Conservation (phyloP, 1,140 invertebrate genomes). For the Saxidomus purpurata region DNA sequence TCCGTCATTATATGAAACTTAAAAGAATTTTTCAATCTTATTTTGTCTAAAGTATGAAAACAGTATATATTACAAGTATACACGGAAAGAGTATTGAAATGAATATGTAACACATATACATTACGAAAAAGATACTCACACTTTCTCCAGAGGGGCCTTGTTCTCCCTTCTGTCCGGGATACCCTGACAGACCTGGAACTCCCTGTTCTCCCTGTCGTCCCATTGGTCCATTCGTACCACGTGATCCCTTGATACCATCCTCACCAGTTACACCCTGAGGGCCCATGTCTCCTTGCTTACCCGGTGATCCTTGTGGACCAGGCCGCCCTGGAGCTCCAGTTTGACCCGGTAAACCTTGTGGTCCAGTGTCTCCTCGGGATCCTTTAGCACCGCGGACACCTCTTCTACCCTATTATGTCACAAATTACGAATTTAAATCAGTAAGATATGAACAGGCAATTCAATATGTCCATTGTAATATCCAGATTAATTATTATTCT, state of each 20-base stretch:
- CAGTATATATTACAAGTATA: not conserved
- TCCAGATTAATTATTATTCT: too few species aligned
- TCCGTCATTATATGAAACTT: too few species aligned
- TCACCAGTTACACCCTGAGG: constrained; percentile 74
- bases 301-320: constrained; percentile 79
- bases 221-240: constrained; percentile 72
- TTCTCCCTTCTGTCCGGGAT: constrained; percentile 72
- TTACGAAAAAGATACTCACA: constrained; percentile 73
- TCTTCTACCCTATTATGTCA: constrained; percentile 66
- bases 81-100: too few species aligned
- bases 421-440: too few species aligned
- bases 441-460: too few species aligned
- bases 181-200: constrained; percentile 72
- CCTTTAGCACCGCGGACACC: constrained; percentile 79
- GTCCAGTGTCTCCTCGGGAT: constrained; percentile 78
- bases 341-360: constrained; percentile 85
- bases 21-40: too few species aligned
- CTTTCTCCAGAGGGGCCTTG: constrained; percentile 72
- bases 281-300: constrained; percentile 76
- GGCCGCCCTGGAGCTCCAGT: constrained; percentile 74
- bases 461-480: too few species aligned
- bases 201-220: constrained; percentile 74
- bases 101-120: too few species aligned
- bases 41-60: too few species aligned
- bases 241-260: constrained; percentile 76